Percentiles rank a stretch among this genome's conserved stretches.
phyloP scores from a whole-genome alignment of 2,888 invertebrate species.

The Mesorhabditis sp. region DNA sequence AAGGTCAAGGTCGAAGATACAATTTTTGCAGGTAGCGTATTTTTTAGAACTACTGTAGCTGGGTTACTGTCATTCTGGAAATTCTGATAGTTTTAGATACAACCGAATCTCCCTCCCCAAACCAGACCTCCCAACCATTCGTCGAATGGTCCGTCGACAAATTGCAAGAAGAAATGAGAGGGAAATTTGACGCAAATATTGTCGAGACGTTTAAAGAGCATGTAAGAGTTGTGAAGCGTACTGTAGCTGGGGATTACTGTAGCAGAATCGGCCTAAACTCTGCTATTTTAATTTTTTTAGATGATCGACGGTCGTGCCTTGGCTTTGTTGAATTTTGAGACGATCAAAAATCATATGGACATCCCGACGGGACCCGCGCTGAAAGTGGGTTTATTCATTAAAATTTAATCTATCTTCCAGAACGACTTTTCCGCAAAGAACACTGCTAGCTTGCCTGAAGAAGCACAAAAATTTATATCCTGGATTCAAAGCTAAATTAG shows the following conservation, averaged over 20 bases:
- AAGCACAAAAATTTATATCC: too few species aligned
- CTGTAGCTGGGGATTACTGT: not conserved
- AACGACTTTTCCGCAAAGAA: too few species aligned
- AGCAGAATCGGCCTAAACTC: not conserved
- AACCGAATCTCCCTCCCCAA: not conserved
- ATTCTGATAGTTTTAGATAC: not conserved
- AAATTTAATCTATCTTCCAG: not conserved
- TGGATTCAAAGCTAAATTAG: too few species aligned
- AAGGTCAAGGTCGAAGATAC: not conserved
- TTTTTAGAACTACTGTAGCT: not conserved
- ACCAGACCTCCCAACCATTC: not conserved
- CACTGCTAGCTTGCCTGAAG: too few species aligned
- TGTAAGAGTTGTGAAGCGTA: too few species aligned
- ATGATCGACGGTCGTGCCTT: not conserved
- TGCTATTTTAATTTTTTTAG: not conserved
- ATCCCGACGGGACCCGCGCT: slow-evolving; percentile 3
- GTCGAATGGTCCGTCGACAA: not conserved
- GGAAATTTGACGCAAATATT: not conserved
- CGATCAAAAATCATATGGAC: not conserved
- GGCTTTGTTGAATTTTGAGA: not conserved
- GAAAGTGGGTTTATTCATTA: not conserved
- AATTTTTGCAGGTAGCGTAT: not conserved
- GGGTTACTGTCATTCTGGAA: not conserved
- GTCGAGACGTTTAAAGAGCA: not conserved
- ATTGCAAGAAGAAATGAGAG: not conserved